phyloP scores from a whole-genome alignment of 2,797 vertebrate genomes.

The Halcyon leucocephala region DNA sequence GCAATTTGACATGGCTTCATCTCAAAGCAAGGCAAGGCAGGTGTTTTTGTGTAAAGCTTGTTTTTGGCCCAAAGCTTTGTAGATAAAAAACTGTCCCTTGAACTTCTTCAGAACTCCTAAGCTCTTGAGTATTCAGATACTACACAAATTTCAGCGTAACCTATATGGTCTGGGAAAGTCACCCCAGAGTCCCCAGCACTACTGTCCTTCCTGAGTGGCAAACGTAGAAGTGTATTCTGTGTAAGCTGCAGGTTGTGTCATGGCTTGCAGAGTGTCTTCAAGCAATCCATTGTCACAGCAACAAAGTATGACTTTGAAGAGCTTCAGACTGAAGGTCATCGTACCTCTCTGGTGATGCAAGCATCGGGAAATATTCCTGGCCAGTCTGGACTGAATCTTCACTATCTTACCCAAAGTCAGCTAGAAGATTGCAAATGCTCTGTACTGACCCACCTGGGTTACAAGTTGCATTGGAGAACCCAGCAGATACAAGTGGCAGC shows the following conservation, averaged over 20 bases:
- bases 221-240: not conserved
- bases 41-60: not conserved
- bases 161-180: not conserved
- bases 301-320: not conserved
- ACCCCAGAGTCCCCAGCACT: not conserved
- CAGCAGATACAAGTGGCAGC: not conserved
- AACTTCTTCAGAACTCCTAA: not conserved
- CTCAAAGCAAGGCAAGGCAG: not conserved
- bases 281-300: not conserved
- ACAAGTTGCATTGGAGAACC: not conserved
- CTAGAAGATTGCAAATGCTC: not conserved
- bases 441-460: not conserved
- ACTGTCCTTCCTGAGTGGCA: not conserved
- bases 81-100: not conserved
- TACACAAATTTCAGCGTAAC: not conserved
- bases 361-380: not conserved
- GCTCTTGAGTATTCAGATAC: not conserved
- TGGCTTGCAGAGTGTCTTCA: not conserved
- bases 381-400: not conserved
- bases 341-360: not conserved
- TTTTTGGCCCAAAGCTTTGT: not conserved
- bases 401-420: not conserved
- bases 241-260: accelerated
- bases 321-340: not conserved
- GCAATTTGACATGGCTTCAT: not conserved